Evolutionary conservation across 2,888 invertebrate genomes (phyloP).

Genomic region (Chymomyza fuscimana): DNA sequence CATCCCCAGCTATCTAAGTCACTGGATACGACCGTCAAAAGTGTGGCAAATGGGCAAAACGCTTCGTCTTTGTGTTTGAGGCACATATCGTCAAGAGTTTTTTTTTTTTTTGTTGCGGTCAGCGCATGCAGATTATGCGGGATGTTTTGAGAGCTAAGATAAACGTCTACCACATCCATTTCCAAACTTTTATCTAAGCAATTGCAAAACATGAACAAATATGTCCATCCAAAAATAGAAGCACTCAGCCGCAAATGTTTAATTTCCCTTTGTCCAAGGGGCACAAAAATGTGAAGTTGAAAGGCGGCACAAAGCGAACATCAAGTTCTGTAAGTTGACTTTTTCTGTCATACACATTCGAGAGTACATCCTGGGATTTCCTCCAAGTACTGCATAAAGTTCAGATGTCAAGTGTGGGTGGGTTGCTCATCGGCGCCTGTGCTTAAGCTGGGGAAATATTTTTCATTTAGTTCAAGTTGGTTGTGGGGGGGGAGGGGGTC

Average conservation of each 20-base stretch:
- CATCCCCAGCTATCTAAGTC: too few relatives aligned
- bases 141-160: not conserved
- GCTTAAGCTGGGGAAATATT: constrained; percentile 48
- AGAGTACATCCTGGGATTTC: constrained; percentile 41
- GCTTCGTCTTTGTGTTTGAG: not conserved
- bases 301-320: constrained; percentile 32
- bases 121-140: constrained; percentile 2
- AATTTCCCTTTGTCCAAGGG: constrained; percentile 59
- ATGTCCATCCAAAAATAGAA: constrained; percentile 22
- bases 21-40: not conserved
- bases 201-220: not conserved
- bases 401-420: constrained; percentile 51
- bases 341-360: constrained; percentile 36
- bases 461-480: constrained; percentile 41
- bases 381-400: constrained; percentile 35
- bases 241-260: constrained; percentile 57
- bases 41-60: not conserved
- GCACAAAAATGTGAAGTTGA: constrained; percentile 41
- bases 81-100: not conserved
- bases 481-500: not conserved
- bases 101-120: not conserved
- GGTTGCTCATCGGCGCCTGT: constrained; percentile 19
- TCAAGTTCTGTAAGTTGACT: not conserved
- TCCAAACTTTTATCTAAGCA: not conserved
- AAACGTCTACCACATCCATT: not conserved